Base-by-base conservation (phyloP, 2,113 vertebrate species). In the Amblyopsis rosae region DNA sequence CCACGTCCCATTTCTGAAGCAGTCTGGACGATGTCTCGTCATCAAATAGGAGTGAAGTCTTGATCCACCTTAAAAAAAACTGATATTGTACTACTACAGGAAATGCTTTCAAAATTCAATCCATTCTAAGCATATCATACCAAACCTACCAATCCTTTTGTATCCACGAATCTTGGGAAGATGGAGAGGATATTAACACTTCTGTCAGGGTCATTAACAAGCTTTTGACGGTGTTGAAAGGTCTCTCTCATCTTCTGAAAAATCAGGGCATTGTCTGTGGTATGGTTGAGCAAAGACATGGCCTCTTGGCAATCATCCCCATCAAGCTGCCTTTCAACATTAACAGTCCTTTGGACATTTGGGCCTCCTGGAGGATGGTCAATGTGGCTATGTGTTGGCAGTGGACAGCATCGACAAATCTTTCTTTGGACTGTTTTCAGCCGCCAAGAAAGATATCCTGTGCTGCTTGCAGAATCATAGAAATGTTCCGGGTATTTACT, bases 231-330 rank as follows among this genome's bases (percentile, higher is more conserved):
- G n/a, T 53, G 50, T 3, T 53, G 10, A 53, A 53, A 53, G 12
- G 50, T 53, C 50, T 53, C 50, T n/a, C 50, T 53, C 50, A 53
- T 53, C 50, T 53, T 53, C 12, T n/a, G 12, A 12, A 12, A 12
- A n/a, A 53, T 53, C 50, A 10, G 12, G 12, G 10, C 9, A 53
- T 53, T n/a, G n/a, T 53, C 50, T 13, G 12, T 11, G 10, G 7
- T 13, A 53, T 53, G 50, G 12, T 13, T 12, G n/a, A 53, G 50
- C n/a, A 53, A 53, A 4, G 50, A 53, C 12, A 53, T 53, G 50
- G 77, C 73, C n/a, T 84, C 79, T 67, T 60, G 26, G 66, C 78
- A 79, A 54, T 64, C 79, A 80, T 78, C 53, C 10, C 72, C 70
- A 67, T 77, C 50, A 69, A 80, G 69, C 51, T 78, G 81, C 0